Conservation (phyloP, 2,113 vertebrate genomes). For the Stomatorhinus ivindoensis region DNA sequence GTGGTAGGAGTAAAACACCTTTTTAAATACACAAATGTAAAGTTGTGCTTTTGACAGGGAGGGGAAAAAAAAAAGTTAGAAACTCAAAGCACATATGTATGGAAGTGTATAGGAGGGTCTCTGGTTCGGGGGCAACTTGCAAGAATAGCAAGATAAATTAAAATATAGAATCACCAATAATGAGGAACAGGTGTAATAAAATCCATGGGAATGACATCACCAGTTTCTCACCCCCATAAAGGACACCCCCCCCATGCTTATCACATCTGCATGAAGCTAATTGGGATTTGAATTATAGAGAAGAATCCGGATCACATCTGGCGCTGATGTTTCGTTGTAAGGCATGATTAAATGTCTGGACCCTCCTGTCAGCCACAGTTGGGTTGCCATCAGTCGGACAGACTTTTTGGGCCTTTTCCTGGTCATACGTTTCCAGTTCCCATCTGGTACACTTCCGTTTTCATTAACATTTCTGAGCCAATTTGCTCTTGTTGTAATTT, state of each 20-base stretch:
- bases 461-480: constrained; percentile 1
- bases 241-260: background rate
- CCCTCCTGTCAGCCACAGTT: constrained; percentile 2
- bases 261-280: constrained; percentile 2
- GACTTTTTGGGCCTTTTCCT: background rate
- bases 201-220: background rate
- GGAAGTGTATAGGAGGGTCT: background rate
- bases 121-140: background rate
- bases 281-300: constrained; percentile 5
- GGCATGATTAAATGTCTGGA: constrained; percentile 10
- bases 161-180: background rate
- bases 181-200: background rate
- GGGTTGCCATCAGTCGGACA: background rate
- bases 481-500: background rate
- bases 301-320: constrained; percentile 6
- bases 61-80: background rate
- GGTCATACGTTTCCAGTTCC: background rate
- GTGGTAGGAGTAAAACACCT: background rate
- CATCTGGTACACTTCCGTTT: constrained; percentile 5
- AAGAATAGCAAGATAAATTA: background rate
- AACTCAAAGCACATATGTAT: background rate
- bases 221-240: background rate
- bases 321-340: background rate
- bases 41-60: background rate
- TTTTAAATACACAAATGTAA: background rate